These are phyloP conservation scores for Epizoanthus stellaris DNA, from an alignment of 92 coral and sea anemone species.

Conservation along the genomic window DNA sequence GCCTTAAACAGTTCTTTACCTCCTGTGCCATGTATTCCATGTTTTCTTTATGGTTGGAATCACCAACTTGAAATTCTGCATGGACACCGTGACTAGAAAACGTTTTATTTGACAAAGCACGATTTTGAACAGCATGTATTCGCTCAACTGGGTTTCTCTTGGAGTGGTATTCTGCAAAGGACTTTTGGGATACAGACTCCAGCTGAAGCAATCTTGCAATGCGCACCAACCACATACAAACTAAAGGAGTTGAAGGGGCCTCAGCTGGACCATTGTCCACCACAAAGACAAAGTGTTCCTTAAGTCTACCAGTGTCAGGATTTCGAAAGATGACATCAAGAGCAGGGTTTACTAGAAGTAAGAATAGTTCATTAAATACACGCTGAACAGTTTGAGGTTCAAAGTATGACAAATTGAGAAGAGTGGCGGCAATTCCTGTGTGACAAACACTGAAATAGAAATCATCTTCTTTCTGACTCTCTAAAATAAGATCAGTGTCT, in stretches of 20 bases:
- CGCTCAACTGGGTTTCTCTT: slow-evolving; percentile 65
- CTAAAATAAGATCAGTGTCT: background rate
- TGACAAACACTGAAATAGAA: background rate
- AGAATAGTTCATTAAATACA: slow-evolving; percentile 28
- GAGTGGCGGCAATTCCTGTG: slow-evolving; percentile 8
- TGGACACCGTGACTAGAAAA: slow-evolving; percentile 45
- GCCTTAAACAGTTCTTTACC: slow-evolving; percentile 34
- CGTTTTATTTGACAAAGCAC: slow-evolving; percentile 51
- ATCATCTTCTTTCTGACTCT: background rate
- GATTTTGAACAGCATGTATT: slow-evolving; percentile 60
- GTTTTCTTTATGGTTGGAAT: slow-evolving; percentile 46
- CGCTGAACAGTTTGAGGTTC: background rate
- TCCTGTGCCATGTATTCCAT: slow-evolving; percentile 58
- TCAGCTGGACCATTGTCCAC: slow-evolving; percentile 63
- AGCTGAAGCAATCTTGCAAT: too few species aligned
- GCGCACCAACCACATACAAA: too few species aligned
- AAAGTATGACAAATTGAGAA: background rate
- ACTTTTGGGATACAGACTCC: slow-evolving; percentile 38
- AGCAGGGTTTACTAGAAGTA: slow-evolving; percentile 1
- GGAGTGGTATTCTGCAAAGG: slow-evolving; percentile 51
- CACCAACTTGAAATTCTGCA: slow-evolving; percentile 27
- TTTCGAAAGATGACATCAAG: background rate
- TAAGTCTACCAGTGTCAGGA: slow-evolving; percentile 17
- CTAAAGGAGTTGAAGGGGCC: slow-evolving; percentile 43
- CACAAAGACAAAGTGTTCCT: slow-evolving; percentile 31